Conservation (phyloP, 2,113 vertebrate genomes). For the Sakesphorus luctuosus region DNA sequence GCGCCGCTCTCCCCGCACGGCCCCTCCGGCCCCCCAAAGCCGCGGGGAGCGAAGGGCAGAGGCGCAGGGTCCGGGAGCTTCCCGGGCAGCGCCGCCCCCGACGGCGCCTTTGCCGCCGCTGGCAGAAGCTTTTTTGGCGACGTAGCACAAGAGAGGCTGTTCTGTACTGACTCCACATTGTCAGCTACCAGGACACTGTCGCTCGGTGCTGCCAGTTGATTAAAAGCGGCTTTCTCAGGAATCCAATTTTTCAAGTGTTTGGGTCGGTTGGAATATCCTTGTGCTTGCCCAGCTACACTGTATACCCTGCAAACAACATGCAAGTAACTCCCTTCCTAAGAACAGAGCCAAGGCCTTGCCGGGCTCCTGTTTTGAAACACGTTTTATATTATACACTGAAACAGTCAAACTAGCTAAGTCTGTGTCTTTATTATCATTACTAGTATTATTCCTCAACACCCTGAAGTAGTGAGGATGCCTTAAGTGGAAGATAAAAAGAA, state of each 20-base stretch:
- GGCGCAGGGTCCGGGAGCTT: background rate
- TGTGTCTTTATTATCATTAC: background rate
- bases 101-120: background rate
- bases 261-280: background rate
- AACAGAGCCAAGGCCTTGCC: background rate
- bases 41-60: background rate
- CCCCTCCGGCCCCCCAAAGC: background rate
- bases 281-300: background rate
- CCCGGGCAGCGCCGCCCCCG: background rate
- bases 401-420: background rate
- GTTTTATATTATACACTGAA: background rate
- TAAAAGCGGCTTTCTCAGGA: background rate
- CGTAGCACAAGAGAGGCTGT: background rate
- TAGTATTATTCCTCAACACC: accelerated
- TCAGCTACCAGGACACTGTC: background rate
- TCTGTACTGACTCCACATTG: background rate
- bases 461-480: background rate
- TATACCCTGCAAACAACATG: accelerated
- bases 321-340: accelerated
- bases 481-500: background rate
- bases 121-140: background rate
- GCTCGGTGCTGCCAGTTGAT: background rate
- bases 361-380: background rate
- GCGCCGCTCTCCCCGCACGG: too few relatives aligned
- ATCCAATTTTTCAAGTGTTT: background rate